Percentiles rank a stretch among this genome's conserved stretches.
phyloP scores from a whole-genome alignment of 1,140 invertebrate genomes.

The Proales similis region DNA sequence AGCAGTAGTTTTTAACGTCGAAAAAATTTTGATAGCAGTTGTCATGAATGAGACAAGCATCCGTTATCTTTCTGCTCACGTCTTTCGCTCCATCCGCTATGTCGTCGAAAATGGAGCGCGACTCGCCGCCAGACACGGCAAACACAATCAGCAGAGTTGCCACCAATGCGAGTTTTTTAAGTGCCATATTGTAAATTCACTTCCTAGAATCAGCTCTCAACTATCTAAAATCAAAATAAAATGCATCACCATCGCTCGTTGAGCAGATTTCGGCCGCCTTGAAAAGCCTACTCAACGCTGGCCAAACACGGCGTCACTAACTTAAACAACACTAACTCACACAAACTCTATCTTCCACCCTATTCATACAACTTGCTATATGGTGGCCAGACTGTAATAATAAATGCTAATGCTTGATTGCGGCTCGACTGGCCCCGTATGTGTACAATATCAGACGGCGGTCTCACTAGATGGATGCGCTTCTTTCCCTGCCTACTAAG shows the following conservation, averaged over 20 bases:
- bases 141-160: neutral
- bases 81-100: neutral
- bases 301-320: no score
- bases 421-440: no score
- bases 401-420: no score
- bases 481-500: no score
- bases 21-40: constrained; percentile 29
- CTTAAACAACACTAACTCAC: no score
- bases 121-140: neutral
- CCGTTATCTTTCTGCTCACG: neutral
- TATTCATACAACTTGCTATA: no score
- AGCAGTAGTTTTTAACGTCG: constrained; percentile 26
- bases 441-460: no score
- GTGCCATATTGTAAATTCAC: neutral
- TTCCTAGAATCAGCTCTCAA: constrained; percentile 3
- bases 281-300: no score
- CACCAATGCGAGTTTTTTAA: neutral
- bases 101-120: neutral
- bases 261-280: neutral
- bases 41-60: constrained; percentile 20
- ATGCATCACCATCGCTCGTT: neutral
- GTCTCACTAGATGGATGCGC: no score
- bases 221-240: constrained; percentile 21
- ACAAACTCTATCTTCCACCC: no score
- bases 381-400: no score